These are phyloP conservation scores for Siderastrea siderea DNA, from an alignment of 92 coral and sea anemone genomes.

Conservation along the genomic window DNA sequence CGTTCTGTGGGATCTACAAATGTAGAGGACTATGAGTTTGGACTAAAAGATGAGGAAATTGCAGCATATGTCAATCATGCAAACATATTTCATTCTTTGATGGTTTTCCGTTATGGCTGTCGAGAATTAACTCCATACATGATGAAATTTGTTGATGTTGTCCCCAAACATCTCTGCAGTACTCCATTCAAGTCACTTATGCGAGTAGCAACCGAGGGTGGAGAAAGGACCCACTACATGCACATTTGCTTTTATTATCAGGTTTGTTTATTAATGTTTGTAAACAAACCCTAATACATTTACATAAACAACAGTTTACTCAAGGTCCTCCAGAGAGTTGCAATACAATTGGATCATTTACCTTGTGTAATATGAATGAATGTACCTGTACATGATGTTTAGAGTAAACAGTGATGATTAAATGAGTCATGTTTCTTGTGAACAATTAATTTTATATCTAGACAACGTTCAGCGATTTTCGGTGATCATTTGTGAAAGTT, in stretches of 20 bases:
- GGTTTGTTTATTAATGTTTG: neutral
- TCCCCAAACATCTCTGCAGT: slow-evolving; percentile 6
- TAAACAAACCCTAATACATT: no score
- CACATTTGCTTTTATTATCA: slow-evolving; percentile 12
- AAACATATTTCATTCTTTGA: slow-evolving; percentile 5
- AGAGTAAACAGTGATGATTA: no score
- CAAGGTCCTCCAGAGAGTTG: neutral
- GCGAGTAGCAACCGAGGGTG: slow-evolving; percentile 14
- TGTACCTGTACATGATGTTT: neutral
- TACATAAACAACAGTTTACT: no score
- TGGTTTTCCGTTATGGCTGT: slow-evolving; percentile 5
- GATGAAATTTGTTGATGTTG: slow-evolving; percentile 25
- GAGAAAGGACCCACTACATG: slow-evolving; percentile 13
- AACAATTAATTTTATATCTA: no score
- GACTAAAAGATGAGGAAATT: neutral
- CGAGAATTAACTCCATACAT: neutral
- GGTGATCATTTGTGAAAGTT: no score
- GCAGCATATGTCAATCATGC: neutral
- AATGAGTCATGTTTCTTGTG: neutral
- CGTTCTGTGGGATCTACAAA: neutral
- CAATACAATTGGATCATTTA: no score
- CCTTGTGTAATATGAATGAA: no score
- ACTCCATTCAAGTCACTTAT: slow-evolving; percentile 14
- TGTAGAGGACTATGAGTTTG: neutral
- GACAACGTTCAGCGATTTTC: no score